Evolutionary conservation across 2,888 invertebrate genomes (phyloP).

Genomic region (Rhamphomyia laevipes): DNA sequence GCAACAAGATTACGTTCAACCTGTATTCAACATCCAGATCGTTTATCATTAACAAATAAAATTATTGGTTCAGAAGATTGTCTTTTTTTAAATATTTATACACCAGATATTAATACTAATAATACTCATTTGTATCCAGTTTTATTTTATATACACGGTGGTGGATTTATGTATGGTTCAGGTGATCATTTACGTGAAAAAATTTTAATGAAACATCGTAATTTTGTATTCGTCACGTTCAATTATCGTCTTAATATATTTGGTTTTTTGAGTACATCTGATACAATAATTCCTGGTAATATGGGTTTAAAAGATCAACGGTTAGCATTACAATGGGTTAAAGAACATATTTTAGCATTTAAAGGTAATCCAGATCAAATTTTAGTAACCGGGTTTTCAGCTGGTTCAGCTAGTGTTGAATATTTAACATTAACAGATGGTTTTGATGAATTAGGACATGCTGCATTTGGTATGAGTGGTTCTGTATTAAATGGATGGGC

Average conservation of each 20-base stretch:
- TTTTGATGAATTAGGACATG: conserved; percentile 33
- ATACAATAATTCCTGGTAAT: conserved; percentile 55
- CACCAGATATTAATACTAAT: conserved; percentile 35
- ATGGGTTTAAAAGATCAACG: conserved; percentile 62
- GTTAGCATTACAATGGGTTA: conserved; percentile 55
- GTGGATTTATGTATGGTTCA: conserved; percentile 54
- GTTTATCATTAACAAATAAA: conserved; percentile 5
- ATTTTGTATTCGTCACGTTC: conserved; percentile 51
- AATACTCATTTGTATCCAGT: conserved; percentile 42
- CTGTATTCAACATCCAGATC: not conserved
- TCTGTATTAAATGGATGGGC: conserved; percentile 40
- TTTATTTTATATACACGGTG: conserved; percentile 52
- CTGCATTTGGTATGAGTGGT: conserved; percentile 16
- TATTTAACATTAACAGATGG: conserved; percentile 53
- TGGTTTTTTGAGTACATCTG: conserved; percentile 62
- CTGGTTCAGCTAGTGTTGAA: conserved; percentile 62
- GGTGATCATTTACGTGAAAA: conserved; percentile 43
- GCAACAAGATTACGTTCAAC: conserved; percentile 38
- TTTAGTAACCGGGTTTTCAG: conserved; percentile 55
- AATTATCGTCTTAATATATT: conserved; percentile 58
- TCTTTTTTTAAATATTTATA: conserved; percentile 48
- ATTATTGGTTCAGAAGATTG: conserved; percentile 50
- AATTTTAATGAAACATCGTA: conserved; percentile 46
- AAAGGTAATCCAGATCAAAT: conserved; percentile 57
- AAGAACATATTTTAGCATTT: conserved; percentile 52